A percentile compares a stretch with the other conserved stretches of the same genome.
Conservation (phyloP, 2,797 vertebrate species). For the Muscicapa comitata region DNA sequence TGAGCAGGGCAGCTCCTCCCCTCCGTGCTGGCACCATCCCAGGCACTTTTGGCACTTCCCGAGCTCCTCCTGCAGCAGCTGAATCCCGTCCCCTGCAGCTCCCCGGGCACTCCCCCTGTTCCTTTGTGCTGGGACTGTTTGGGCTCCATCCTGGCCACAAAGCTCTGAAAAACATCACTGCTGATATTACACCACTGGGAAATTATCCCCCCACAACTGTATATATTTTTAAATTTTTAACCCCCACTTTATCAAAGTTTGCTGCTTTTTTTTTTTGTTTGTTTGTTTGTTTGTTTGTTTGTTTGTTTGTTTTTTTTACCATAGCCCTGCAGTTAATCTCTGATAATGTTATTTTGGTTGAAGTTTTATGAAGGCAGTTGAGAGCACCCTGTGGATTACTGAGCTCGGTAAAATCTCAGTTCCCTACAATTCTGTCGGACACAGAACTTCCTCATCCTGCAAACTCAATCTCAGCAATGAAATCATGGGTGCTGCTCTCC, state of each 20-base stretch:
- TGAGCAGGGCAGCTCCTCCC: not conserved
- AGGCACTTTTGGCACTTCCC: not conserved
- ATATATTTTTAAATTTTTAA: not conserved
- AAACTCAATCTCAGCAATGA: not conserved
- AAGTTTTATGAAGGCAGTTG: not conserved
- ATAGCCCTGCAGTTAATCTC: not conserved
- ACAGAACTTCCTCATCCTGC: not conserved
- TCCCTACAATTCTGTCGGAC: not conserved
- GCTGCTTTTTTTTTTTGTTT: not conserved
- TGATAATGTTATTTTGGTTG: not conserved
- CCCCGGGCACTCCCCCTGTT: not conserved
- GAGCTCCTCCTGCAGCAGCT: not conserved
- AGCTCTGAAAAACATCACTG: not conserved
- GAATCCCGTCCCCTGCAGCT: conserved; percentile 11
- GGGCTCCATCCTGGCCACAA: not conserved
- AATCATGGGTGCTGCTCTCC: not conserved
- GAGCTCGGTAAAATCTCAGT: not conserved
- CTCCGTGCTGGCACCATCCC: not conserved
- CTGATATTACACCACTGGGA: not conserved
- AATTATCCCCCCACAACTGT: not conserved
- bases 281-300: too few relatives aligned
- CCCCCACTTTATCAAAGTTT: not conserved
- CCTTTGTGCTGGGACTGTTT: not conserved
- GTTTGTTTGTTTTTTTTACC: not conserved
- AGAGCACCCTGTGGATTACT: not conserved